These are phyloP conservation scores for Steinernema hermaphroditum DNA, from an alignment of 2,888 invertebrate genomes.

Conservation along the genomic window DNA sequence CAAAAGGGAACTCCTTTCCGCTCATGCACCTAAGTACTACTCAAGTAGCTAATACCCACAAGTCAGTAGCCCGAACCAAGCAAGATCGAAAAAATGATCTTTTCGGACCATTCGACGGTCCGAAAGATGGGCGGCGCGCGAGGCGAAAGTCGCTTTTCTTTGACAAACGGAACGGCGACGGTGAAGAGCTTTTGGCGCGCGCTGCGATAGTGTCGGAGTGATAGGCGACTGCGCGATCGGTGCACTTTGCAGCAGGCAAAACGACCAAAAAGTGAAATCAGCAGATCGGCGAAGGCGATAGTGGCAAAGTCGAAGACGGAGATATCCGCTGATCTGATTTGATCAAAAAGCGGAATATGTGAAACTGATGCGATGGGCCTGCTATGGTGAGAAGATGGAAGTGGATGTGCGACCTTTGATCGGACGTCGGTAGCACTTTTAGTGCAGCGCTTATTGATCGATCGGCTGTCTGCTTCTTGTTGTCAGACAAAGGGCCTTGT, in stretches of 20 bases:
- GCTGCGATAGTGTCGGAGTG: constrained; percentile 3
- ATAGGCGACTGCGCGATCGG: constrained; percentile 7
- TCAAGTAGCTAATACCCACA: too few species aligned
- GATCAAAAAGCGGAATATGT: neutral
- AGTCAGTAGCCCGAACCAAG: neutral
- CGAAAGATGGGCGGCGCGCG: constrained; percentile 3
- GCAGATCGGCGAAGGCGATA: neutral
- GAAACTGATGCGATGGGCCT: neutral
- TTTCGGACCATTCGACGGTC: neutral
- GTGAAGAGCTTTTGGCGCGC: constrained; percentile 18
- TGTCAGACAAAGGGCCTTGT: too few species aligned
- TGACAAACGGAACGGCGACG: constrained; percentile 24
- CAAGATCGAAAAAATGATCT: constrained; percentile 2
- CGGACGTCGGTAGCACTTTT: neutral
- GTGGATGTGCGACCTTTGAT: constrained; percentile 18
- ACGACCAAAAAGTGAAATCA: neutral
- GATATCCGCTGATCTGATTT: neutral
- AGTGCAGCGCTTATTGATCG: constrained; percentile 25
- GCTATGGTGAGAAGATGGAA: neutral
- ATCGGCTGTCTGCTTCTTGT: constrained; percentile 1
- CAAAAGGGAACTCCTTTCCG: too few species aligned
- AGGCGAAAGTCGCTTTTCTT: neutral
- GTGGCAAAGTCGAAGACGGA: neutral
- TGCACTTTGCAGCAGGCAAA: constrained; percentile 18
- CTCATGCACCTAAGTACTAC: too few species aligned